Evolutionary conservation across 1,140 invertebrate genomes (phyloP).

Genomic region (Branchinecta lynchi): DNA sequence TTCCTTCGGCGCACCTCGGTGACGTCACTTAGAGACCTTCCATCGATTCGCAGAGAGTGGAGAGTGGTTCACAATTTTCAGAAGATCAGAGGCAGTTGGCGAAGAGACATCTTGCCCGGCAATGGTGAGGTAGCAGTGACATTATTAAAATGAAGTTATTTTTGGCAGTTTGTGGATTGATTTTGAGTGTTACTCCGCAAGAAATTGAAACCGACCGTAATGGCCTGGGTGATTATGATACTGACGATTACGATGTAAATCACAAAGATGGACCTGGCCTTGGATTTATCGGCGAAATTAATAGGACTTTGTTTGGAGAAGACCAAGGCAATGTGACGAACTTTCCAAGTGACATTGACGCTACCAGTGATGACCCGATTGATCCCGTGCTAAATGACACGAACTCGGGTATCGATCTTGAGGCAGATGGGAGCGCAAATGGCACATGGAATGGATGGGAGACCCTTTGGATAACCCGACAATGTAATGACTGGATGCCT

Average conservation of each 20-base stretch:
- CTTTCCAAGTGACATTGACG: not conserved
- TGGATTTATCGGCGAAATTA: not conserved
- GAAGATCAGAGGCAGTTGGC: not conserved
- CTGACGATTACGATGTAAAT: slow-evolving; percentile 10
- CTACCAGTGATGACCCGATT: not conserved
- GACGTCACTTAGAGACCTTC: not conserved
- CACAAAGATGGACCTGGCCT: not conserved
- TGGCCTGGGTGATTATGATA: not conserved
- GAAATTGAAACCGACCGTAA: not conserved
- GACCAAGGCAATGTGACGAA: not conserved
- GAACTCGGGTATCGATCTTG: not conserved
- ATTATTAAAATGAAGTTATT: not conserved
- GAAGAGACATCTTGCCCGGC: not conserved
- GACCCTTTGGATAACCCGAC: not conserved
- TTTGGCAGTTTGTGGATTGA: not conserved
- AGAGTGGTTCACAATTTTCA: not conserved
- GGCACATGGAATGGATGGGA: not conserved
- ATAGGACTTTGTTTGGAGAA: not conserved
- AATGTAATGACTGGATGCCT: slow-evolving; percentile 35
- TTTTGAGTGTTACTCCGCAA: not conserved
- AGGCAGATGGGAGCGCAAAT: not conserved
- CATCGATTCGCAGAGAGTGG: not conserved
- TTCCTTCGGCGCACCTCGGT: not conserved
- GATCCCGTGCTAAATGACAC: not conserved
- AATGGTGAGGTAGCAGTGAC: not conserved